These are phyloP conservation scores for Melanerpes aurifrons DNA, from an alignment of 2,113 vertebrate species.

Conservation along the genomic window DNA sequence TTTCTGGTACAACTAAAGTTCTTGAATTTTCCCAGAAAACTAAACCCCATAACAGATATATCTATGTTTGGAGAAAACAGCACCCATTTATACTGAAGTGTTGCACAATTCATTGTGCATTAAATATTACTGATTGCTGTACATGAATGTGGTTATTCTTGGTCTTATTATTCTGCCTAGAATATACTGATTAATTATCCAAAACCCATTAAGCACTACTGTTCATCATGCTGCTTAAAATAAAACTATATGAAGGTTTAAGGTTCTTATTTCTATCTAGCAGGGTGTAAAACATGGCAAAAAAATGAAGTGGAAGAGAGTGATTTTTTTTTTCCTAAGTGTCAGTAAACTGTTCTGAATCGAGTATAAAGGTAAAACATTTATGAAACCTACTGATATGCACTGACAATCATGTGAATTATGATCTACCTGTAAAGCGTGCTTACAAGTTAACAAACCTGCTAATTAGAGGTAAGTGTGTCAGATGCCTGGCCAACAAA, in stretches of 20 bases:
- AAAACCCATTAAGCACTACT: background rate
- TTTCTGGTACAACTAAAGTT: background rate
- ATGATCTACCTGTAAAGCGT: background rate
- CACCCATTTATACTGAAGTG: background rate
- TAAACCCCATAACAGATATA: background rate
- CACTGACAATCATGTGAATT: background rate
- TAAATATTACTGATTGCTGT: background rate
- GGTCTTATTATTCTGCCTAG: background rate
- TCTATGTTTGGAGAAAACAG: background rate
- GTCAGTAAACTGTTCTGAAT: background rate
- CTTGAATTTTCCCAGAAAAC: background rate
- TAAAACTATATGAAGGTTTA: background rate
- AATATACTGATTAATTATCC: slow-evolving; percentile 2
- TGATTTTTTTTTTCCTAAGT: background rate
- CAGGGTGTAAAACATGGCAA: background rate
- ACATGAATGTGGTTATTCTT: background rate
- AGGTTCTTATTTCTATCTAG: background rate
- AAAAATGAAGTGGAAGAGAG: background rate
- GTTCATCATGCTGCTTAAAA: background rate
- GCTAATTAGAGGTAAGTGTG: slow-evolving; percentile 34
- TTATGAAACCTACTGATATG: background rate
- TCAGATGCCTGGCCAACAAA: slow-evolving; percentile 31
- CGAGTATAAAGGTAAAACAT: background rate
- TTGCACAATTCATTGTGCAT: background rate
- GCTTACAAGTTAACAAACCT: slow-evolving; percentile 28